These are phyloP conservation scores for Argyresthia albistria DNA, from an alignment of 2,888 invertebrate species.

Conservation along the genomic window DNA sequence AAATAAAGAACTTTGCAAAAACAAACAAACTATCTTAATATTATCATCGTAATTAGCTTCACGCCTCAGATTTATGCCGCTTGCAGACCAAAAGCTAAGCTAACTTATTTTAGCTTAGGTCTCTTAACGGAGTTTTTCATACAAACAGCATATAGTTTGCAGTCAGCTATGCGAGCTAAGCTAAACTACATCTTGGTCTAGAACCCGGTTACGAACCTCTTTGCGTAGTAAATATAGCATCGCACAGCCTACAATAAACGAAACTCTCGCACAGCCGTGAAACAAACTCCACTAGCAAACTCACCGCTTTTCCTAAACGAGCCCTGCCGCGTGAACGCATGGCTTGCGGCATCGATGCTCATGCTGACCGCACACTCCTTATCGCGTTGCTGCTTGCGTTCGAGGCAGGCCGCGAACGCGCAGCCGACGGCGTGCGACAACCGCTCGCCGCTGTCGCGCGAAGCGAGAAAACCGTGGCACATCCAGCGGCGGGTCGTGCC, in stretches of 20 bases:
- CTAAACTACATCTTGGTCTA: too few species aligned
- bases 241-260: slow-evolving; percentile 39
- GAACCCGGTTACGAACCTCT: too few species aligned
- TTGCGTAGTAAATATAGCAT: too few species aligned
- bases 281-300: not conserved
- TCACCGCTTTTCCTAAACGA: not conserved
- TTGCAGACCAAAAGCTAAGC: too few species aligned
- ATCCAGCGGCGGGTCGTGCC: slow-evolving; percentile 99
- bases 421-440: slow-evolving; percentile 99
- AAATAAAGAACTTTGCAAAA: too few species aligned
- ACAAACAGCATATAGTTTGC: too few species aligned
- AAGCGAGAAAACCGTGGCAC: slow-evolving; percentile 98
- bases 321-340: slow-evolving; percentile 93
- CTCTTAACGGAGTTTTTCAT: too few species aligned
- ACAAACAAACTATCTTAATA: too few species aligned
- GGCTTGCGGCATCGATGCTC: slow-evolving; percentile 91
- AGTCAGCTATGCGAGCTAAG: too few species aligned
- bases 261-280: not conserved
- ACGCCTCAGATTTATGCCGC: too few species aligned
- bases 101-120: too few species aligned
- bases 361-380: slow-evolving; percentile 96
- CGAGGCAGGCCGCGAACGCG: slow-evolving; percentile 98
- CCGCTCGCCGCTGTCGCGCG: slow-evolving; percentile 96
- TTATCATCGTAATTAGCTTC: too few species aligned
- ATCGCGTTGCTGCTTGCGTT: slow-evolving; percentile 97